Percentiles rank a stretch among this genome's conserved stretches.
phyloP scores from a whole-genome alignment of 92 coral and sea anemone species.

The Porites rus region DNA sequence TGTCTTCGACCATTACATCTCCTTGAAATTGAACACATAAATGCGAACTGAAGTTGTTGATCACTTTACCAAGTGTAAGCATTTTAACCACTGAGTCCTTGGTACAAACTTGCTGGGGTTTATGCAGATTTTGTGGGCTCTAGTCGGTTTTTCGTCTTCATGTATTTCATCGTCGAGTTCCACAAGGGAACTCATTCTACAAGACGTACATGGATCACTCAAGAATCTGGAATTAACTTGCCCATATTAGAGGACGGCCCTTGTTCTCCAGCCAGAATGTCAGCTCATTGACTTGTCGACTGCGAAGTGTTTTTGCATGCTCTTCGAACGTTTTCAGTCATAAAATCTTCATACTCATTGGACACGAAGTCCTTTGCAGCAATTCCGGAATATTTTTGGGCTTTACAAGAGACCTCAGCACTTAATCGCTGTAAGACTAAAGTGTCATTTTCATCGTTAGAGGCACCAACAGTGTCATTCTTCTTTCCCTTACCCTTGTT shows the following conservation, averaged over 20 bases:
- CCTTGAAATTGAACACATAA: constrained; percentile 53
- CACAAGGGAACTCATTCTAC: background rate
- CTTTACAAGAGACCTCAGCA: constrained; percentile 48
- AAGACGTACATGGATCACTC: too few species aligned
- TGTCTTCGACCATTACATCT: constrained; percentile 46
- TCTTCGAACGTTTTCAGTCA: constrained; percentile 46
- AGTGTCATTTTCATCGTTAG: too few species aligned
- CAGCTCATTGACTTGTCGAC: constrained; percentile 40
- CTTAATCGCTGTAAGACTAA: too few species aligned
- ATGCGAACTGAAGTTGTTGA: background rate
- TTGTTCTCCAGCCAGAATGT: constrained; percentile 65
- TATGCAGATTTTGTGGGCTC: constrained; percentile 5
- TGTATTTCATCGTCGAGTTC: constrained; percentile 23
- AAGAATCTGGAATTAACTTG: too few species aligned
- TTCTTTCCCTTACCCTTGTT: too few species aligned
- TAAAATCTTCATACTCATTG: constrained; percentile 49
- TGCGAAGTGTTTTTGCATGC: constrained; percentile 56
- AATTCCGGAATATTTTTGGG: constrained; percentile 54
- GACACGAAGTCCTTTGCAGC: constrained; percentile 62
- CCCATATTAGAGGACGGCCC: too few species aligned
- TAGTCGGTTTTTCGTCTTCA: background rate
- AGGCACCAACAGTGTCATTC: too few species aligned
- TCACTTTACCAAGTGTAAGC: constrained; percentile 69
- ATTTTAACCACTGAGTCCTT: constrained; percentile 66
- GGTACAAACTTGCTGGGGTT: constrained; percentile 64